These are phyloP conservation scores for Oceanodroma leucorhoa DNA, from an alignment of 2,797 vertebrate genomes.

Conservation along the genomic window DNA sequence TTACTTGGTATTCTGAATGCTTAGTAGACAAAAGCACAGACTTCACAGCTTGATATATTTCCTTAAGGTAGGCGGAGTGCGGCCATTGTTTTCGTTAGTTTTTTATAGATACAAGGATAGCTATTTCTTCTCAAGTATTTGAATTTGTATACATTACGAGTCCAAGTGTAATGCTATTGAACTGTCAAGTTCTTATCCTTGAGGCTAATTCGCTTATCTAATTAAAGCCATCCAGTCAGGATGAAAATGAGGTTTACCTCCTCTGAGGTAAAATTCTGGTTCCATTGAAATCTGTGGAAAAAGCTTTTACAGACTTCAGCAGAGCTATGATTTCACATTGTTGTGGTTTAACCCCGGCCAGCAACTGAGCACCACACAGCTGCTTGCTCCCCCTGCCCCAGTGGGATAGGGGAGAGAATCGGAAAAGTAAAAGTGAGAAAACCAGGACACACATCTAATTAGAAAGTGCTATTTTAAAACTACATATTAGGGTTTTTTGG, in stretches of 20 bases:
- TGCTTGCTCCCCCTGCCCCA: too few relatives aligned
- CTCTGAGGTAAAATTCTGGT: neutral
- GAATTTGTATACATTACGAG: neutral
- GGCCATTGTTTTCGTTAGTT: neutral
- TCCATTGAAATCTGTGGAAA: neutral
- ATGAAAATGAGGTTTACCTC: neutral
- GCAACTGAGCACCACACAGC: too few relatives aligned
- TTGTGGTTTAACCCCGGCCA: too few relatives aligned
- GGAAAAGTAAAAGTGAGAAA: too few relatives aligned
- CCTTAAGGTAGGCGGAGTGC: neutral
- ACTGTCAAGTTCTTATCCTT: neutral
- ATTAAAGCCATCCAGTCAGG: neutral
- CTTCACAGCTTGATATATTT: neutral
- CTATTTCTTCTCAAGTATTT: neutral
- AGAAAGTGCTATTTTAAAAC: neutral
- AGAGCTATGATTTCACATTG: neutral
- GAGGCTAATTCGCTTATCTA: neutral
- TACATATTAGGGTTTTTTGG: fast-evolving
- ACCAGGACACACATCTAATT: neutral
- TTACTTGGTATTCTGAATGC: neutral
- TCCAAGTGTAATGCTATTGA: neutral
- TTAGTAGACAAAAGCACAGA: neutral
- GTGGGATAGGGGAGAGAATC: too few relatives aligned
- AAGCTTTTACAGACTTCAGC: neutral
- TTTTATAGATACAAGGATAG: neutral